Evolutionary conservation across 1,140 invertebrate genomes (phyloP).

Genomic region (Pseudomyrmex sp.): DNA sequence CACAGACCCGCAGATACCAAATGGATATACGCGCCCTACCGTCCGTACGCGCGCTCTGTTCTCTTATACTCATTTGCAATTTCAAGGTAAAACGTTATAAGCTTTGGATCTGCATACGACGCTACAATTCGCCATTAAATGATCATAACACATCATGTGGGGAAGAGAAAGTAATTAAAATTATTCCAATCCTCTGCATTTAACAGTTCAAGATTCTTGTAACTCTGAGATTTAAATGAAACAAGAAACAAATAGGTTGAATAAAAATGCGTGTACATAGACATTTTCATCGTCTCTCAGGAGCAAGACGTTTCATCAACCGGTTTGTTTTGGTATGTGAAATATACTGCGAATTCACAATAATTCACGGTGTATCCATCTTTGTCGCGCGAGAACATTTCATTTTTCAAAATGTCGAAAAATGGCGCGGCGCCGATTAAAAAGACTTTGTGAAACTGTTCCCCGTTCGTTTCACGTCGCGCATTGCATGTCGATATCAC

Average conservation of each 20-base stretch:
- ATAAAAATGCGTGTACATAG: not conserved
- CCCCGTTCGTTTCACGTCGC: too few relatives aligned
- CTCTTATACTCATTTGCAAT: conserved; percentile 48
- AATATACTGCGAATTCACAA: not conserved
- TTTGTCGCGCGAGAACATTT: not conserved
- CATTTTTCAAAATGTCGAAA: conserved; percentile 8
- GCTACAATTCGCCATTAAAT: conserved; percentile 24
- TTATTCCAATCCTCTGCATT: not conserved
- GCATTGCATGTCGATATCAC: not conserved
- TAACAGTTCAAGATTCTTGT: not conserved
- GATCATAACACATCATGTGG: not conserved
- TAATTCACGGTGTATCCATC: conserved; percentile 3
- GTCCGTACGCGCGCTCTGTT: not conserved
- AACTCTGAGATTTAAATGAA: not conserved
- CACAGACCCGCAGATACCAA: conserved; percentile 24
- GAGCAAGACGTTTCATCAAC: not conserved
- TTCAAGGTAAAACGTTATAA: conserved; percentile 42
- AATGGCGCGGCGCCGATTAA: conserved; percentile 9
- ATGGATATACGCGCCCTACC: conserved; percentile 14
- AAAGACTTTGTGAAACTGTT: not conserved
- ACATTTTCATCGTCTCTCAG: not conserved
- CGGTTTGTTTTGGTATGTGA: not conserved
- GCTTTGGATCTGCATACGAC: conserved; percentile 11
- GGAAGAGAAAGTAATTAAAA: too few relatives aligned
- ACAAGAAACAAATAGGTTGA: not conserved